Conservation (phyloP, 2,113 vertebrate genomes). For the Choloepus hoffmanni region DNA sequence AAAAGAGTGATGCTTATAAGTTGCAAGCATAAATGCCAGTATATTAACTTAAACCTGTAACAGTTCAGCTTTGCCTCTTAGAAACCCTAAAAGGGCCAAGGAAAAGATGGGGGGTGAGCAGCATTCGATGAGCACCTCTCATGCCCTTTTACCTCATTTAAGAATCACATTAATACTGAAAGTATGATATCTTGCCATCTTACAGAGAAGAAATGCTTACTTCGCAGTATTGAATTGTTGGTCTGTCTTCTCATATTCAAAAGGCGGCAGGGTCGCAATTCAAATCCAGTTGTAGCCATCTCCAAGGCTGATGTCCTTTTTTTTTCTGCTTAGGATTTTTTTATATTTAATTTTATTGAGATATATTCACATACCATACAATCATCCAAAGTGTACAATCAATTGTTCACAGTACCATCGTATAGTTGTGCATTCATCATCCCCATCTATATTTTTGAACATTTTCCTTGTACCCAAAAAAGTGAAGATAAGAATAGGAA, state of each 20-base stretch:
- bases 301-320: neutral
- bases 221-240: neutral
- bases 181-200: conserved; percentile 4
- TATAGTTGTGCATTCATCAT: too few species aligned
- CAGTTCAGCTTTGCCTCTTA: neutral
- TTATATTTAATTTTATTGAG: too few species aligned
- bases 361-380: too few species aligned
- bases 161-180: neutral
- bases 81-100: neutral
- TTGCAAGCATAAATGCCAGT: conserved; percentile 25
- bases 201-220: conserved; percentile 14
- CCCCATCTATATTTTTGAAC: too few species aligned
- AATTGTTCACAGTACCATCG: too few species aligned
- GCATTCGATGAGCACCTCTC: neutral
- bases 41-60: neutral
- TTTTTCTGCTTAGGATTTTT: too few species aligned
- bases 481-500: too few species aligned
- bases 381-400: too few species aligned
- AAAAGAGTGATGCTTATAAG: conserved; percentile 37
- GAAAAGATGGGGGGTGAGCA: neutral
- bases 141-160: conserved; percentile 42
- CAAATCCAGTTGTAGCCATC: conserved; percentile 10
- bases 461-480: too few species aligned
- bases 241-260: neutral
- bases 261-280: neutral